These are phyloP conservation scores for Octodon degus DNA, from an alignment of 2,113 vertebrate species.

Conservation along the genomic window DNA sequence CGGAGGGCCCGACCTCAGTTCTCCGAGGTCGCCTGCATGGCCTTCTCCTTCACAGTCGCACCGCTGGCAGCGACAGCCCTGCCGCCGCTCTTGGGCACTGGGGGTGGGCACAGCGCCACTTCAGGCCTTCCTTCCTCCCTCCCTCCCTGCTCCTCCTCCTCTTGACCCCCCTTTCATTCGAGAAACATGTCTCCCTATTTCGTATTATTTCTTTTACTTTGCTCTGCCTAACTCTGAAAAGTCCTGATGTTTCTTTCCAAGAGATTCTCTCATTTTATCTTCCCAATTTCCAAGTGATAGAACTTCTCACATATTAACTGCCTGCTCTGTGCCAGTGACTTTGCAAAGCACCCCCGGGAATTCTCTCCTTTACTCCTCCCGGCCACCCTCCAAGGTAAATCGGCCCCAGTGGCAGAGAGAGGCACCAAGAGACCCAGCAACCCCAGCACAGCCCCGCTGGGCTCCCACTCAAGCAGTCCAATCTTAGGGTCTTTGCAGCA, in stretches of 20 bases:
- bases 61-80: background rate
- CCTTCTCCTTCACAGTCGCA: background rate
- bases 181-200: background rate
- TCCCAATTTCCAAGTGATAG: constrained; percentile 22
- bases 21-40: background rate
- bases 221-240: background rate
- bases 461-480: background rate
- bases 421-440: background rate
- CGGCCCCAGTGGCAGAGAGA: background rate
- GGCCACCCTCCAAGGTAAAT: background rate
- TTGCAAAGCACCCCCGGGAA: background rate
- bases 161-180: background rate
- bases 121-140: background rate
- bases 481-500: background rate
- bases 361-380: background rate
- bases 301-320: background rate
- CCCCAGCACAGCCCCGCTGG: background rate
- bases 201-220: background rate
- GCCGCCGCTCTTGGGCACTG: background rate
- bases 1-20: too few relatives aligned
- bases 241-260: background rate
- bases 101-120: background rate
- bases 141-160: background rate
- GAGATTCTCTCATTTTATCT: background rate
- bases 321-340: background rate